phyloP scores from a whole-genome alignment of 2,888 invertebrate genomes.

The Macropis europaea region DNA sequence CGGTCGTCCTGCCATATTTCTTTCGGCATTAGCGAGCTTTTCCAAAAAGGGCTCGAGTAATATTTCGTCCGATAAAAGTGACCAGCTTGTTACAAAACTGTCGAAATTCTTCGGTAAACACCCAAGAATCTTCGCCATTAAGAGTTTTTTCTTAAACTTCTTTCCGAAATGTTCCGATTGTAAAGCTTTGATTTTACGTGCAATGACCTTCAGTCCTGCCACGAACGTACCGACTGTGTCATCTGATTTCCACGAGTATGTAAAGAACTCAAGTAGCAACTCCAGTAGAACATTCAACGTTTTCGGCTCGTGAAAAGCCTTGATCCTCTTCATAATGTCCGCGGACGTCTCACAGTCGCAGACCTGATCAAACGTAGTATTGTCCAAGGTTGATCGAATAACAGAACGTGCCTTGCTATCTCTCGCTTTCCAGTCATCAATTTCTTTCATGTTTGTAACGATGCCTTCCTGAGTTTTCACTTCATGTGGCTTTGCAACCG shows the following conservation, averaged over 20 bases:
- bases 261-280: slow-evolving; percentile 16
- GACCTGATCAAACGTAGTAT: slow-evolving; percentile 34
- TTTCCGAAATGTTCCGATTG: slow-evolving; percentile 35
- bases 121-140: slow-evolving; percentile 41
- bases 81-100: slow-evolving; percentile 33
- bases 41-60: slow-evolving; percentile 23
- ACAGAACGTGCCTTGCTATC: slow-evolving; percentile 25
- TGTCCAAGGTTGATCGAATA: slow-evolving; percentile 22
- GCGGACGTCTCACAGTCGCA: slow-evolving; percentile 32
- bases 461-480: not conserved
- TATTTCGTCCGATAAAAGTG: slow-evolving; percentile 27
- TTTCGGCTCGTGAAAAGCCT: slow-evolving; percentile 17
- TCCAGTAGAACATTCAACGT: slow-evolving; percentile 31
- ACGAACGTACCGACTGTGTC: slow-evolving; percentile 34
- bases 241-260: slow-evolving; percentile 24
- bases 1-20: slow-evolving; percentile 9
- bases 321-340: slow-evolving; percentile 28
- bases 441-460: slow-evolving; percentile 14
- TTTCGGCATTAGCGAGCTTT: slow-evolving; percentile 22
- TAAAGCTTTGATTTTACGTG: slow-evolving; percentile 23
- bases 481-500: slow-evolving; percentile 7
- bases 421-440: slow-evolving; percentile 29
- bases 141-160: slow-evolving; percentile 31
- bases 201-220: slow-evolving; percentile 26
- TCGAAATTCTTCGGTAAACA: slow-evolving; percentile 16